Percentiles rank a stretch among this genome's conserved stretches.
phyloP scores from a whole-genome alignment of 1,140 invertebrate species.

The Ganaspis sp. region DNA sequence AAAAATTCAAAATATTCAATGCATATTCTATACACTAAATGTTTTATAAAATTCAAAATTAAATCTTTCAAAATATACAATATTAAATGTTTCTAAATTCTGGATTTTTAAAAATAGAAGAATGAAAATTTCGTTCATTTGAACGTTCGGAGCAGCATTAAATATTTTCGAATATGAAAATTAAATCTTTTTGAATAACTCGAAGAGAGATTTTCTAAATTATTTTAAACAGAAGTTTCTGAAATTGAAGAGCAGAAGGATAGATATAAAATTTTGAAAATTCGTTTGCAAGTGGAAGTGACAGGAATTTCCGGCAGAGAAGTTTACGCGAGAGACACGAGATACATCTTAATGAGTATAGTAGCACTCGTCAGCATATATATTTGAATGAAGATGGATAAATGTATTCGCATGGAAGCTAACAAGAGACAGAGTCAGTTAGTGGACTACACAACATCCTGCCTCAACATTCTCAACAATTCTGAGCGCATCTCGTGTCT shows the following conservation, averaged over 20 bases:
- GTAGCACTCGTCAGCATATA: conserved; percentile 42
- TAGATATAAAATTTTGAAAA: background rate
- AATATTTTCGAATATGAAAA: no score
- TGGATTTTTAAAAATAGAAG: no score
- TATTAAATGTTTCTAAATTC: no score
- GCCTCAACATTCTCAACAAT: conserved; percentile 41
- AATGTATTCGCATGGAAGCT: conserved; percentile 8
- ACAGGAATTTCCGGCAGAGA: conserved; percentile 57
- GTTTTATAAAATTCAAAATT: no score
- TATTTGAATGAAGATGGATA: conserved; percentile 26
- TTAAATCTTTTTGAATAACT: no score
- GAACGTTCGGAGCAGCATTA: no score
- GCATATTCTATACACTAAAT: no score
- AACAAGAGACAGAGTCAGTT: conserved; percentile 28
- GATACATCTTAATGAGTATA: conserved; percentile 74
- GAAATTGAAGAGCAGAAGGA: background rate
- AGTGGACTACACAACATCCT: conserved; percentile 52
- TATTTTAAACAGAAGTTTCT: no score
- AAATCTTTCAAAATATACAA: no score
- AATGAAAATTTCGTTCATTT: no score
- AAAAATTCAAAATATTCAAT: no score
- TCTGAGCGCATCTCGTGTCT: conserved; percentile 50
- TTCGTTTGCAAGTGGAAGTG: conserved; percentile 26
- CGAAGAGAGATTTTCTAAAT: no score
- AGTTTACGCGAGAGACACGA: conserved; percentile 71